Evolutionary conservation across 2,113 vertebrate species (phyloP).

Genomic region (Sialia sialis): DNA sequence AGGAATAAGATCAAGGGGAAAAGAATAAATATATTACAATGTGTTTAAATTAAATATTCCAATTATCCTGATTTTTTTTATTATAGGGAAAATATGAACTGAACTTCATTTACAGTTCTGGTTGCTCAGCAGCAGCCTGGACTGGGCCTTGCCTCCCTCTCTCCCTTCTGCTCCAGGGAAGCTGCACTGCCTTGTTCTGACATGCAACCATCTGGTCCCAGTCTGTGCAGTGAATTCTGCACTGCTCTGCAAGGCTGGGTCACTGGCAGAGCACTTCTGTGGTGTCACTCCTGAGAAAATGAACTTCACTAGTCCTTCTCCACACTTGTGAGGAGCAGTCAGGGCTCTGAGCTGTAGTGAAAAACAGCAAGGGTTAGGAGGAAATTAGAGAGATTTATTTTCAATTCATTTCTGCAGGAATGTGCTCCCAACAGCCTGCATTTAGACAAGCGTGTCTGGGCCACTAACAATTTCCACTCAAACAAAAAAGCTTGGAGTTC

Average conservation of each 20-base stretch:
- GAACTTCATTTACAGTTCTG: background rate
- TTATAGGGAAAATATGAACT: background rate
- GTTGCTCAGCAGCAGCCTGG: background rate
- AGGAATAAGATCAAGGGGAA: background rate
- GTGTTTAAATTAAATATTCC: background rate
- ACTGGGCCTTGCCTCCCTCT: background rate
- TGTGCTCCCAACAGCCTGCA: background rate
- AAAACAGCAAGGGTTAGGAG: background rate
- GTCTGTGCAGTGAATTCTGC: background rate
- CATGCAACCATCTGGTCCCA: background rate
- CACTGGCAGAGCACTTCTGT: background rate
- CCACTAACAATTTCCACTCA: background rate
- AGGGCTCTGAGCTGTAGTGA: background rate
- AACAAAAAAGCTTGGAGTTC: background rate
- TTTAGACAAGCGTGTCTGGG: accelerated
- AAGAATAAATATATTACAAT: accelerated
- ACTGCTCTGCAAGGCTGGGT: background rate
- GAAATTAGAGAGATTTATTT: background rate
- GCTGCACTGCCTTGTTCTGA: background rate
- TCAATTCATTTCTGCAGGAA: background rate
- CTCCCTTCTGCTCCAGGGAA: background rate
- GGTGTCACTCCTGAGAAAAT: background rate
- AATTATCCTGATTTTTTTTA: background rate
- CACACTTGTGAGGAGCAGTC: background rate
- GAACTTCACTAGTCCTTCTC: background rate